Evolutionary conservation across 2,888 invertebrate genomes (phyloP), one percentile per base, ranked within the genome.

Genomic region (Calameuta idolon): DNA sequence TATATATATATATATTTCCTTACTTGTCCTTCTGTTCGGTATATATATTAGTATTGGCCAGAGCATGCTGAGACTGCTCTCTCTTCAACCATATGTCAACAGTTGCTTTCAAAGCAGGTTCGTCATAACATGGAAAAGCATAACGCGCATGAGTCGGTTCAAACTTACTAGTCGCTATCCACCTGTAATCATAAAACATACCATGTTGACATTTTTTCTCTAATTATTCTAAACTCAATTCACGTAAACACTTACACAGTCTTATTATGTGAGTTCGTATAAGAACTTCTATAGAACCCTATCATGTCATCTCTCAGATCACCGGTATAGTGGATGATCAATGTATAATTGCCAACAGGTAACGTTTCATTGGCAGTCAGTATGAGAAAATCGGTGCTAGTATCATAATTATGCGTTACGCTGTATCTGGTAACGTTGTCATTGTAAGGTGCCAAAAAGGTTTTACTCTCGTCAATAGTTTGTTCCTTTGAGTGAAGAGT

Each of bases 41-140:
- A 55, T 9, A 9, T 55, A 55, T 55, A 23, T 55, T 55, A 23
- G 55, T 55, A 55, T 55, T 90, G 71, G 89, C 89, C 33, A 88
- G 79, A 4, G 87, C 85, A 0, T 23, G 55, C 34, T 88, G 92
- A 79, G 81, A 90, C 75, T 79, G 85, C 80, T 88, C 92, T 71
- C 89, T 89, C 11, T 79, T 88, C 12, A 93, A 89, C 1, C 87
- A 90, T 3, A 94, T 85, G 37, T 93, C 92, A 88, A 95, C 96
- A 0, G 92, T 93, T 0, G 96, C 95, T 89, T 96, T 96, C 81
- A 95, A 92, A 15, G 93, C 93, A 0, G 96, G 96, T 86, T 96
- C 96, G 84, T 95, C 94, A 91, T 95, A 94, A 87, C 95, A 95
- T 0, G 96, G 96, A 87, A 97, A 96, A 84, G 96, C 93, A 55